Evolutionary conservation across 1,140 invertebrate species (phyloP).

Genomic region (Panulirus ornatus): DNA sequence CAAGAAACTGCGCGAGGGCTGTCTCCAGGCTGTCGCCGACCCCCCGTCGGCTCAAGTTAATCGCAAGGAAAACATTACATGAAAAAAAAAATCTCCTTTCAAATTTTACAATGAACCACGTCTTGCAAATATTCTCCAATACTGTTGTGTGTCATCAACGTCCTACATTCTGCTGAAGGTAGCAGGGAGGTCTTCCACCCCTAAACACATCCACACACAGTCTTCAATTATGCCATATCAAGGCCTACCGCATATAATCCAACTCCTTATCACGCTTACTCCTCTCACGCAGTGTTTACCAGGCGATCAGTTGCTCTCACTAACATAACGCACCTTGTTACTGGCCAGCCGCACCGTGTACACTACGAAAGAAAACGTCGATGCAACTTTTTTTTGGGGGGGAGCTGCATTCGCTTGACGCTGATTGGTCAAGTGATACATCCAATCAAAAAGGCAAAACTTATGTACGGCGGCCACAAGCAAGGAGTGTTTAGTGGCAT

Average conservation of each 20-base stretch:
- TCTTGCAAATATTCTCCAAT: no score
- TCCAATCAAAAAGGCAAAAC: constrained; percentile 45
- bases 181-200: no score
- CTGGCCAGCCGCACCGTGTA: background rate
- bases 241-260: background rate
- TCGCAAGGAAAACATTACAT: no score
- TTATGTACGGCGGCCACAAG: background rate
- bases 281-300: background rate
- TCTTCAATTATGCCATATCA: no score
- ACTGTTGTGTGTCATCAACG: no score
- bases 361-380: constrained; percentile 16
- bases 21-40: no score
- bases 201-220: no score
- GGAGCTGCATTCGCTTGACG: constrained; percentile 10
- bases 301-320: background rate
- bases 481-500: constrained; percentile 13
- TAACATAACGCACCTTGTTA: background rate
- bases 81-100: no score
- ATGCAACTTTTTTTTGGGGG: background rate
- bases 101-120: no score
- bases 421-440: constrained; percentile 19
- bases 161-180: no score
- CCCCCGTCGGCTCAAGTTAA: no score
- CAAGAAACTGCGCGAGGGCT: no score
- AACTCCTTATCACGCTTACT: constrained; percentile 14